These are phyloP conservation scores for Mugil cephalus DNA, from an alignment of 2,113 vertebrate genomes.

Conservation along the genomic window DNA sequence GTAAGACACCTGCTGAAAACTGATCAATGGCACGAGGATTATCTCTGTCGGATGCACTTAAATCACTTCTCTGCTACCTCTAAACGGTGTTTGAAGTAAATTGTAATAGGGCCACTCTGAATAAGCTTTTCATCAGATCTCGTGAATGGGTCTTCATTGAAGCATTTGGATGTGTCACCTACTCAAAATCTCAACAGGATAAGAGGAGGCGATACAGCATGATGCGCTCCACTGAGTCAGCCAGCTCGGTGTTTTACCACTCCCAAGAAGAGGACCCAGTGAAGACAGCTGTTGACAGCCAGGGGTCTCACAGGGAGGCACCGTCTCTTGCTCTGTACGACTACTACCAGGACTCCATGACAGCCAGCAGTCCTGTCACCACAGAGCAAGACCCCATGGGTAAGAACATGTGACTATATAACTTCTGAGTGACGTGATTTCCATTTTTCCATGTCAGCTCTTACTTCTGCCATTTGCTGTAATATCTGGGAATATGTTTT, in stretches of 20 bases:
- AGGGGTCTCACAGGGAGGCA: conserved; percentile 52
- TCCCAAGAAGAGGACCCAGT: conserved; percentile 90
- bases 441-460: too few species aligned
- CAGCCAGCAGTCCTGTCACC: conserved; percentile 55
- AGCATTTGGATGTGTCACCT: conserved; percentile 25
- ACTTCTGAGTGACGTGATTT: too few species aligned
- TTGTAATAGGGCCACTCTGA: background rate
- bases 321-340: conserved; percentile 60
- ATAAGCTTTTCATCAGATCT: conserved; percentile 15
- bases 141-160: background rate
- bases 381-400: conserved; percentile 76
- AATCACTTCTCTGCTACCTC: background rate
- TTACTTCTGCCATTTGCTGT: too few species aligned
- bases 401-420: conserved; percentile 48
- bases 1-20: conserved; percentile 73
- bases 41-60: background rate
- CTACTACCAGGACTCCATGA: conserved; percentile 72
- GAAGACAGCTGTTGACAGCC: conserved; percentile 67
- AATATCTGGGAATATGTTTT: too few species aligned
- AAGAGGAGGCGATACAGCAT: conserved; percentile 89
- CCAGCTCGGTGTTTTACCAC: conserved; percentile 94
- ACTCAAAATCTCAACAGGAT: conserved; percentile 83
- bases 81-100: conserved; percentile 5
- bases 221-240: conserved; percentile 91
- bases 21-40: background rate